Percentiles rank a stretch among this genome's conserved stretches.
Conservation (phyloP, 2,113 vertebrate species). For the Cynocephalus volans region DNA sequence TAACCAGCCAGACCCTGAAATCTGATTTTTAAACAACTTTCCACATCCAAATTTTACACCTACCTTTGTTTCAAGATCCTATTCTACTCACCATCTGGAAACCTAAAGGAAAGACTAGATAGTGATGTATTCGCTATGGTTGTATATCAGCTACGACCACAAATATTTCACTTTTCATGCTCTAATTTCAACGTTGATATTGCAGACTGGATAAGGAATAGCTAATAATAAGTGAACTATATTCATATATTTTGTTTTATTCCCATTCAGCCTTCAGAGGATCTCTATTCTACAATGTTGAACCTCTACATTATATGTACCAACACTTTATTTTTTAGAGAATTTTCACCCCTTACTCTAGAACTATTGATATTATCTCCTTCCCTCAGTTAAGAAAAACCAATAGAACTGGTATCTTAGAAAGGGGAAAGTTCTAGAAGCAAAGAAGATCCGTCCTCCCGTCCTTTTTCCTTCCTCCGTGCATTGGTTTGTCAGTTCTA, state of each 20-base stretch:
- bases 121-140: not conserved
- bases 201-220: not conserved
- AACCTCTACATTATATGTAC: not conserved
- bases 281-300: not conserved
- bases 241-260: not conserved
- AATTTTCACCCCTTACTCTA: not conserved
- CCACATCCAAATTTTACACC: not conserved
- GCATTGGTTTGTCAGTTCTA: not conserved
- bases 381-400: slow-evolving; percentile 1
- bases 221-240: slow-evolving; percentile 16
- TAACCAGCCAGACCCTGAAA: too few species aligned
- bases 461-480: not conserved
- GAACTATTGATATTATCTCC: slow-evolving; percentile 22
- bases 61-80: not conserved
- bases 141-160: not conserved
- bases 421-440: not conserved
- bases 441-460: not conserved
- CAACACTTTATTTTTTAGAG: not conserved
- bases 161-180: not conserved
- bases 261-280: not conserved
- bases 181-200: not conserved
- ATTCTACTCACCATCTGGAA: not conserved
- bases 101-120: not conserved
- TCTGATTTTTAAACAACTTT: slow-evolving; percentile 34
- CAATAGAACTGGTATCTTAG: not conserved